phyloP scores from a whole-genome alignment of 2,888 invertebrate genomes.

The Hydrotaea diabolus region DNA sequence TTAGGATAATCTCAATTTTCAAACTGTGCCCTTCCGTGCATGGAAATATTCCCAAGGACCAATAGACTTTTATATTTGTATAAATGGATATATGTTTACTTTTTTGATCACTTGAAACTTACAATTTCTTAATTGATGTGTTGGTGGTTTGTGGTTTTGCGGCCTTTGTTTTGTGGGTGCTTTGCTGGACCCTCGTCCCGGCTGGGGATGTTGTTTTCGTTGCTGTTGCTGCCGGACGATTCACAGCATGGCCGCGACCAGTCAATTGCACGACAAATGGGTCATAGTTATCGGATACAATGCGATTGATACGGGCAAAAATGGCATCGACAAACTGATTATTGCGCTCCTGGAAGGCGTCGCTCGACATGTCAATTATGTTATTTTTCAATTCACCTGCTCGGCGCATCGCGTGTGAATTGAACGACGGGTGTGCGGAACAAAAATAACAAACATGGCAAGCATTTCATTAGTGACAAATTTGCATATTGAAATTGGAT shows the following conservation, averaged over 20 bases:
- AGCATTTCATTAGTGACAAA: slow-evolving; percentile 4
- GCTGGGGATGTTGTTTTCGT: slow-evolving; percentile 56
- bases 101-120: slow-evolving; percentile 68
- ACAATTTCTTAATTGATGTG: slow-evolving; percentile 76
- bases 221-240: slow-evolving; percentile 47
- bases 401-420: slow-evolving; percentile 79
- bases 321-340: slow-evolving; percentile 93
- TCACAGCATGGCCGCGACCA: slow-evolving; percentile 66
- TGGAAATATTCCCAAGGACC: neutral
- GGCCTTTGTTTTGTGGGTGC: slow-evolving; percentile 58
- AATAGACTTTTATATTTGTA: neutral
- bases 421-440: slow-evolving; percentile 74
- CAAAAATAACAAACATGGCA: slow-evolving; percentile 15
- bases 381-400: slow-evolving; percentile 79
- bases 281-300: slow-evolving; percentile 89
- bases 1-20: neutral
- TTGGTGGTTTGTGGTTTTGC: slow-evolving; percentile 70
- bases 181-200: slow-evolving; percentile 30
- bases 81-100: neutral
- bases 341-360: slow-evolving; percentile 87
- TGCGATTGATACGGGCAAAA: slow-evolving; percentile 90
- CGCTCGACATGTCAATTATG: slow-evolving; percentile 78
- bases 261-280: slow-evolving; percentile 87
- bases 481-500: neutral
- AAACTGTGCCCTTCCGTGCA: neutral